Base-by-base conservation (phyloP, 2,888 invertebrate species). In the Spodoptera exigua region DNA sequence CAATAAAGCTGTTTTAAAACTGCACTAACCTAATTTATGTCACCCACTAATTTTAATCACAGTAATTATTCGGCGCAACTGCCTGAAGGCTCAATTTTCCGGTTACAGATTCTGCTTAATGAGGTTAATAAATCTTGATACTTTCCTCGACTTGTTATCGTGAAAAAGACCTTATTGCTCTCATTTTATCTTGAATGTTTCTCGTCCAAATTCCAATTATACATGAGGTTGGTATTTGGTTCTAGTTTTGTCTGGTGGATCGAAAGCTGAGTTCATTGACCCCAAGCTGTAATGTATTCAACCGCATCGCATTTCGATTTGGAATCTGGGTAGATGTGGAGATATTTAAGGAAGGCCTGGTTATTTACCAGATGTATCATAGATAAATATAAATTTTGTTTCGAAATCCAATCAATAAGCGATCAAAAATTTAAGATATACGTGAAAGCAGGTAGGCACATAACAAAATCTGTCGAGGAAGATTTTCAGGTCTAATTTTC, bases 1-100 rank as follows among this genome's bases (percentile, higher is more conserved):
- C n/a, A 34, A 37, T 12, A 18, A n/a, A 14, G 7, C 16, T 27
- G n/a, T 27, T 70, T 21, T 70, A 21, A 70, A 53, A 70, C 14
- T 63, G 43, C 66, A 70, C 12, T 46, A 10, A 35, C 9, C 27
- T 47, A 56, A 70, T 63, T 57, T 63, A 70, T 63, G 43, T 64
- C 14, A 11, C 9, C 37, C 13, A 11, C 10, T 5, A 17, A 7
- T 44, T 66, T 63, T 40, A 36, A 70, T 63, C 41, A 47, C 57
- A 43, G 51, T 40, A 47, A 66, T 66, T 66, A 56, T 40, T 57
- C 49, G 7, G 27, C 5, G 27, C 7, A 21, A 40, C 37, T 39
- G 51, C 17, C 35, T 27, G 32, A 39, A 39, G 49, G 44, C 64
- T 40, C 35, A 32, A 70, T 66, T 47, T 57, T 43, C 16, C 16